Conservation (phyloP, 2,888 invertebrate species). For the Microplitis deprimator region DNA sequence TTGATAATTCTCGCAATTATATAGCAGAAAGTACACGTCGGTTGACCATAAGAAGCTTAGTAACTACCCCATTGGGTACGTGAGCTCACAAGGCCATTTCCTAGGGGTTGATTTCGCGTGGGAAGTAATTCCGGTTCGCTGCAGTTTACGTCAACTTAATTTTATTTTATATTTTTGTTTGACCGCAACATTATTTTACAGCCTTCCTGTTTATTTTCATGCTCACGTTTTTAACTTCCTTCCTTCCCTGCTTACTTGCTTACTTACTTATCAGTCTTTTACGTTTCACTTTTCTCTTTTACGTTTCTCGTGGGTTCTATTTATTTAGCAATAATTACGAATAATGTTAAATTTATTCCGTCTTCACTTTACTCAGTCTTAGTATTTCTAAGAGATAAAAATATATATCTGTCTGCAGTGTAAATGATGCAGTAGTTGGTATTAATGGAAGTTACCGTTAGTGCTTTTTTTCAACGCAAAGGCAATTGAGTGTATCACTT, state of each 20-base stretch:
- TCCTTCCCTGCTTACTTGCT: background rate
- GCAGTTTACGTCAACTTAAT: slow-evolving; percentile 1
- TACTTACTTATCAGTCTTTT: background rate
- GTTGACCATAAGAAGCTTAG: slow-evolving; percentile 20
- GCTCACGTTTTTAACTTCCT: background rate
- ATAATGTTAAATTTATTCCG: background rate
- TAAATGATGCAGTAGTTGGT: background rate
- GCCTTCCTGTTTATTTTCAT: background rate
- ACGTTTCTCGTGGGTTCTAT: background rate
- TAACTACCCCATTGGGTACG: slow-evolving; percentile 9
- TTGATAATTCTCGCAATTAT: background rate
- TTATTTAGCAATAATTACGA: background rate
- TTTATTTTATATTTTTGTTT: background rate
- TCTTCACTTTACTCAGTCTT: background rate
- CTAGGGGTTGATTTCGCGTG: background rate
- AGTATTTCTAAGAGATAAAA: background rate
- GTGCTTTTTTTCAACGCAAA: background rate
- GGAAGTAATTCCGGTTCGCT: background rate
- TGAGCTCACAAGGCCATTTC: background rate
- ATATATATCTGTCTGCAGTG: background rate
- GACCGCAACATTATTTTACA: background rate
- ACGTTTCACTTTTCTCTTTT: background rate
- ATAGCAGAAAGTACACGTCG: background rate
- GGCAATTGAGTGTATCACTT: background rate
- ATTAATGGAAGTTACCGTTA: background rate